Percentiles rank a stretch among this genome's conserved stretches.
Conservation (phyloP, 2,797 vertebrate species). For the Propithecus deckenii region DNA sequence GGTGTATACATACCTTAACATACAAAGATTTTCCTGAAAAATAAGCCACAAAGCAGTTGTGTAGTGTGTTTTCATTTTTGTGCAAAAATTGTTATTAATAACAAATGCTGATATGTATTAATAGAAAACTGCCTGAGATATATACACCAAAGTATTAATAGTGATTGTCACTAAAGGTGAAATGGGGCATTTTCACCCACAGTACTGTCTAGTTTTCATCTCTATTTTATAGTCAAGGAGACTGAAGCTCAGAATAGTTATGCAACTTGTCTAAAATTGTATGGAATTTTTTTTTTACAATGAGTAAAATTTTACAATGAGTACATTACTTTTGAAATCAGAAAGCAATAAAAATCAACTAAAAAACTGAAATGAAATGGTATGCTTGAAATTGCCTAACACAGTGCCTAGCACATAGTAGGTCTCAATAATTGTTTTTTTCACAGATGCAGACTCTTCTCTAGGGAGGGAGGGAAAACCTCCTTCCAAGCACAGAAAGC, state of each 20-base stretch:
- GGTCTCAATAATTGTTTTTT: not conserved
- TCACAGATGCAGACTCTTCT: not conserved
- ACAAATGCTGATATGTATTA: not conserved
- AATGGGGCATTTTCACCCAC: not conserved
- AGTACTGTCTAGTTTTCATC: conserved; percentile 1
- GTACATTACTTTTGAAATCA: not conserved
- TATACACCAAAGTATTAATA: not conserved
- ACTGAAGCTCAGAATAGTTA: not conserved
- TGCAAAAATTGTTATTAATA: not conserved
- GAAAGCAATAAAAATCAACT: not conserved
- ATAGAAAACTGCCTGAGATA: not conserved
- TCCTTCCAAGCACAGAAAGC: conserved; percentile 44
- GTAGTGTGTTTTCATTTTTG: not conserved
- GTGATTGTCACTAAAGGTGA: not conserved
- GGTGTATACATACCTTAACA: not conserved
- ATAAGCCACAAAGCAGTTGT: not conserved
- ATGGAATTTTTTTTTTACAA: not conserved
- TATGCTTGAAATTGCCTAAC: not conserved
- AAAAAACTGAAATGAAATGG: not conserved
- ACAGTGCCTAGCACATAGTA: not conserved
- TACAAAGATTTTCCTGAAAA: not conserved
- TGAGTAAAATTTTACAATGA: not conserved
- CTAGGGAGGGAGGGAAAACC: not conserved
- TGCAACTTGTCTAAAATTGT: not conserved
- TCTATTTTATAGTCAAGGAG: not conserved